Conservation (phyloP, 2,797 vertebrate species). For the Sciurus carolinensis region DNA sequence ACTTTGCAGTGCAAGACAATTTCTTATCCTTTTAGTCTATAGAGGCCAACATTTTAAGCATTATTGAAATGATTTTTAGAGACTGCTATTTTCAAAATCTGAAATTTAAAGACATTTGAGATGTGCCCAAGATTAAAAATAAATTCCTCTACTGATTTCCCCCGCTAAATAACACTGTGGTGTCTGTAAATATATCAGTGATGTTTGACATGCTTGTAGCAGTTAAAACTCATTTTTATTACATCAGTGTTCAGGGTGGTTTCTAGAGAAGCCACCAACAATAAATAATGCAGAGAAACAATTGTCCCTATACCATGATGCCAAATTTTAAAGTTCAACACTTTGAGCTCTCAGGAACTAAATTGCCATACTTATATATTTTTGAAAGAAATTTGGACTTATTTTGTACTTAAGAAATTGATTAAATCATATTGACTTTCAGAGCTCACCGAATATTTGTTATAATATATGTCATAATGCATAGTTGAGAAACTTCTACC, state of each 20-base stretch:
- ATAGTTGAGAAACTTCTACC: neutral
- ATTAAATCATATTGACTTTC: neutral
- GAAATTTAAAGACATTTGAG: neutral
- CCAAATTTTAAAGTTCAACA: neutral
- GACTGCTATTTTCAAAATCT: neutral
- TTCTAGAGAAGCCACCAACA: neutral
- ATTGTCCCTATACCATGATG: neutral
- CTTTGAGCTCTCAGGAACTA: neutral
- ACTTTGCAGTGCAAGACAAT: neutral
- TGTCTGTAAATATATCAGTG: neutral
- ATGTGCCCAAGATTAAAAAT: neutral
- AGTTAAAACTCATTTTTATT: neutral
- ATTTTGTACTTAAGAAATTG: neutral
- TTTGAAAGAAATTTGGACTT: neutral
- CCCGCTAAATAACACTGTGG: neutral
- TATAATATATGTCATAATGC: neutral
- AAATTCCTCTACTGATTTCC: neutral
- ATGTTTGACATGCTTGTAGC: neutral
- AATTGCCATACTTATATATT: neutral
- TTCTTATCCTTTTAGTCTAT: neutral
- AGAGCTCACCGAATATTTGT: conserved; percentile 34
- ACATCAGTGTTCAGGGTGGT: rapidly evolving
- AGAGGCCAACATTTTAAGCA: neutral
- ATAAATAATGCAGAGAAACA: neutral
- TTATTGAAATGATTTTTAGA: neutral